Conservation (phyloP, 1,140 invertebrate genomes). For the Gryllus bimaculatus region DNA sequence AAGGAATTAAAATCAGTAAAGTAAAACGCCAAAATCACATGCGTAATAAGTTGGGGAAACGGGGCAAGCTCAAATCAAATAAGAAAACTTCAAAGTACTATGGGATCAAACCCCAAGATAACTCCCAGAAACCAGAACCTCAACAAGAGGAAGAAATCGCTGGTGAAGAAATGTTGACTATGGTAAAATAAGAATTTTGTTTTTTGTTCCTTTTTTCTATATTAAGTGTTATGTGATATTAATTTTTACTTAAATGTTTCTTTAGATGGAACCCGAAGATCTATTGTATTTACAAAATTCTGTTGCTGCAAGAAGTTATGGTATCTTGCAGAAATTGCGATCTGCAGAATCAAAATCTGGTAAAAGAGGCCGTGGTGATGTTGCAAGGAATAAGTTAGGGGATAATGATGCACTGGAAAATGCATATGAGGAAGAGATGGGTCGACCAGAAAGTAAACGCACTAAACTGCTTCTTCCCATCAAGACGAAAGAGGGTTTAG, state of each 20-base stretch:
- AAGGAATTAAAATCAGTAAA: slow-evolving; percentile 45
- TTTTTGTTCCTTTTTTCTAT: slow-evolving; percentile 38
- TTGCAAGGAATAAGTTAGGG: background rate
- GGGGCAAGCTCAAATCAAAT: slow-evolving; percentile 47
- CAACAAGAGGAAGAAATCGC: slow-evolving; percentile 30
- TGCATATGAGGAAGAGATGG: slow-evolving; percentile 7
- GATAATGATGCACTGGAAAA: background rate
- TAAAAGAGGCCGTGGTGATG: background rate
- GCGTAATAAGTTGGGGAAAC: slow-evolving; percentile 47
- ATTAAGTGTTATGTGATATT: no score
- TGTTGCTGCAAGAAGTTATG: background rate
- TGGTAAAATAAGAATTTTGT: slow-evolving; percentile 51
- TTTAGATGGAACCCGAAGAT: background rate
- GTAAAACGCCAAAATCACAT: slow-evolving; percentile 52
- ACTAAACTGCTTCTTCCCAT: slow-evolving; percentile 15
- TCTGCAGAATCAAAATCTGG: background rate
- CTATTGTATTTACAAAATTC: background rate
- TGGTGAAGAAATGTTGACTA: slow-evolving; percentile 51
- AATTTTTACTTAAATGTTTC: no score
- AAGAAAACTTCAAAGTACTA: slow-evolving; percentile 26
- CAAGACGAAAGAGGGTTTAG: slow-evolving; percentile 12
- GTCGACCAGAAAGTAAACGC: background rate
- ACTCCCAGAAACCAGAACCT: slow-evolving; percentile 29
- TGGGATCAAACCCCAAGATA: slow-evolving; percentile 25
- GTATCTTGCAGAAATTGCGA: background rate